Evolutionary conservation across 1,140 invertebrate genomes (phyloP).

Genomic region (Bombus pascuorum): DNA sequence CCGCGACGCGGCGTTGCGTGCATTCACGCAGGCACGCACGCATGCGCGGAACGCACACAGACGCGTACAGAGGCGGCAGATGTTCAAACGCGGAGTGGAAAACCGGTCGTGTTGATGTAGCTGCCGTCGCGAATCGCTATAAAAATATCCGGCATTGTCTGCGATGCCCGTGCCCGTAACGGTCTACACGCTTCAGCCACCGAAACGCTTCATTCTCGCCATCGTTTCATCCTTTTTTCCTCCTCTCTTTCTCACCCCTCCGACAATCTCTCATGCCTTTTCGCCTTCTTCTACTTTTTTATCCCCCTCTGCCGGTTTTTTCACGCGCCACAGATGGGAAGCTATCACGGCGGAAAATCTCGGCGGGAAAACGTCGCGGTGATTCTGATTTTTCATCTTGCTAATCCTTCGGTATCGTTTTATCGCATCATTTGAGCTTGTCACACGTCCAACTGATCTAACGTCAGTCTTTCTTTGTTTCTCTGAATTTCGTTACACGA

Average conservation of each 20-base stretch:
- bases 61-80: constrained; percentile 76
- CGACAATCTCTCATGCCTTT: background rate
- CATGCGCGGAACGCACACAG: background rate
- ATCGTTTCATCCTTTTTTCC: constrained; percentile 25
- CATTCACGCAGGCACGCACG: constrained; percentile 44
- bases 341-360: background rate
- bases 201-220: constrained; percentile 55
- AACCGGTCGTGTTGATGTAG: constrained; percentile 83
- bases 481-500: too few relatives aligned
- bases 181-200: constrained; percentile 66
- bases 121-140: constrained; percentile 82
- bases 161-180: constrained; percentile 75
- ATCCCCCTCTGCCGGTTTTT: background rate
- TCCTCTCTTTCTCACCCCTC: background rate
- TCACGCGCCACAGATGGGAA: background rate
- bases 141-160: constrained; percentile 82
- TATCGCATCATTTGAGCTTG: too few relatives aligned
- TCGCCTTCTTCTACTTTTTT: background rate
- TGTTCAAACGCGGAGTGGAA: constrained; percentile 80
- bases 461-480: too few relatives aligned
- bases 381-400: background rate
- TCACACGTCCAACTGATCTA: too few relatives aligned
- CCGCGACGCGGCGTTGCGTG: constrained; percentile 54
- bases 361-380: background rate
- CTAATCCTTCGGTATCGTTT: background rate